Conservation (phyloP, 2,888 invertebrate species). For the Nomada ruficornis region DNA sequence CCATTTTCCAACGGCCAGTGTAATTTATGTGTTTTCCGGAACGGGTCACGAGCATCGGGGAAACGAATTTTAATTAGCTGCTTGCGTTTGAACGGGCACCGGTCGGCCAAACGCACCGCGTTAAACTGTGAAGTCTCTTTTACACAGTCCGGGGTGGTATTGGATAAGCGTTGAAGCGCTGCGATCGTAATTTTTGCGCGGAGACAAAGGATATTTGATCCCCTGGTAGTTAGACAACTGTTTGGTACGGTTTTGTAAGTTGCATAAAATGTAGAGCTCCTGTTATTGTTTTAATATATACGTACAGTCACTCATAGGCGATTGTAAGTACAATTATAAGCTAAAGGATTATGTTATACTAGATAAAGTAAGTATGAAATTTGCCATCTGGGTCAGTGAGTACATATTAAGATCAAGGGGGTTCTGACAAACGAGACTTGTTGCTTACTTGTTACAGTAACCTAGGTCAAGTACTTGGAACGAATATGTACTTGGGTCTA, state of each 20-base stretch:
- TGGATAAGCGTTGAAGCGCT: too few relatives aligned
- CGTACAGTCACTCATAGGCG: too few relatives aligned
- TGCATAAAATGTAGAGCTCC: background rate
- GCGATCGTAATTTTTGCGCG: background rate
- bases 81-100: background rate
- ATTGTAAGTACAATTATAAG: too few relatives aligned
- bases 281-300: background rate
- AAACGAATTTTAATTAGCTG: constrained; percentile 24
- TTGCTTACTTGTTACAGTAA: too few relatives aligned
- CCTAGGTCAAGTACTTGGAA: too few relatives aligned
- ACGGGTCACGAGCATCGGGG: background rate
- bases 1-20: constrained; percentile 16
- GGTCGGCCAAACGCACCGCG: background rate
- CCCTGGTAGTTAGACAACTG: background rate
- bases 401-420: too few relatives aligned
- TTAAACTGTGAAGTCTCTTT: background rate
- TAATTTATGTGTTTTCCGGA: constrained; percentile 26
- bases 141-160: background rate
- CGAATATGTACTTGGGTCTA: too few relatives aligned
- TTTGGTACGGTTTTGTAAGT: background rate
- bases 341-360: too few relatives aligned
- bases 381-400: too few relatives aligned
- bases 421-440: too few relatives aligned
- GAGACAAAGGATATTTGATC: background rate
- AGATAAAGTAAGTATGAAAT: too few relatives aligned